Evolutionary conservation across 2,113 vertebrate genomes (phyloP).

Genomic region (Talpa occidentalis): DNA sequence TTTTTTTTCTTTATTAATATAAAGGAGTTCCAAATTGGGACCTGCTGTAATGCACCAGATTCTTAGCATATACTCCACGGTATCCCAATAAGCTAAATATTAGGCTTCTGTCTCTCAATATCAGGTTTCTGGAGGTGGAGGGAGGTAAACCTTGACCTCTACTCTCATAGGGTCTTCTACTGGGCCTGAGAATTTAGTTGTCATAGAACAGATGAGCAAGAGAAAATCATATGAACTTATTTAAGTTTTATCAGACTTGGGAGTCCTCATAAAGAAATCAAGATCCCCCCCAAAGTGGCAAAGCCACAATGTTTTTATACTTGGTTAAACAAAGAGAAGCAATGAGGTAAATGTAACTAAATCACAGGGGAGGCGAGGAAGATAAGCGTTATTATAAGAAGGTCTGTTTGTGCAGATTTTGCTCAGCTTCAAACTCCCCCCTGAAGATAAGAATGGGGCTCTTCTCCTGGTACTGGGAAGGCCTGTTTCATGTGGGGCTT

Average conservation of each 20-base stretch:
- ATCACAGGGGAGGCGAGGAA: background rate
- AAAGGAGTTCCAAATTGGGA: background rate
- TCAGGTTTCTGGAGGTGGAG: too few relatives aligned
- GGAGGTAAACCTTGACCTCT: too few relatives aligned
- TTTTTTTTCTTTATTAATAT: background rate
- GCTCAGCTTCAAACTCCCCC: background rate
- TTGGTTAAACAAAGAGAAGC: background rate
- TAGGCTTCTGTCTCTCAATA: background rate
- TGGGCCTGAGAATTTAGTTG: background rate
- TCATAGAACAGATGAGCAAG: background rate
- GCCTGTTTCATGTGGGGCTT: background rate
- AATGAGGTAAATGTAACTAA: background rate
- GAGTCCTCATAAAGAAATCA: background rate
- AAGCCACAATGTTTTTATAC: background rate
- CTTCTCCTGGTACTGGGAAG: background rate
- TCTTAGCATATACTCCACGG: fast-evolving
- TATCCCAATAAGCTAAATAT: fast-evolving
- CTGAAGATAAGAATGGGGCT: background rate
- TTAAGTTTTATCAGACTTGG: background rate
- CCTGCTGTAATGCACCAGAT: too few relatives aligned
- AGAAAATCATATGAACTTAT: background rate
- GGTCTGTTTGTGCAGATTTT: background rate
- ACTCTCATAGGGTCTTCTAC: too few relatives aligned
- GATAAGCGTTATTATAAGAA: background rate
- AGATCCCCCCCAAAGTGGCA: too few relatives aligned